phyloP scores from a whole-genome alignment of 2,888 invertebrate species.

The Cistogaster globosa region DNA sequence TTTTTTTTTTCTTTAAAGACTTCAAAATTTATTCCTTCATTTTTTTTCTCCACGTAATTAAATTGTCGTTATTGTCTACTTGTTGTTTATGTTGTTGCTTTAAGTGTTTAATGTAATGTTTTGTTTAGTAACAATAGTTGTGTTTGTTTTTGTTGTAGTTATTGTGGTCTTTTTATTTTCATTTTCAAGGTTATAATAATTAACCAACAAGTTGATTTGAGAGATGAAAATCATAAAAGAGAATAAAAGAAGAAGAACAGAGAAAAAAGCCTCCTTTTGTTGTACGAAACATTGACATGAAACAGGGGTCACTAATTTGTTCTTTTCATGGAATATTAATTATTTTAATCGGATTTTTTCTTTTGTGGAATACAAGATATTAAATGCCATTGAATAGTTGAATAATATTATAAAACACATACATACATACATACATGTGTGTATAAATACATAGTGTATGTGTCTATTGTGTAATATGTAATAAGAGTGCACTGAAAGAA shows the following conservation, averaged over 20 bases:
- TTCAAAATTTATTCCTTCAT: conserved; percentile 25
- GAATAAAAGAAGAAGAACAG: background rate
- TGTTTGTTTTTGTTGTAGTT: conserved; percentile 10
- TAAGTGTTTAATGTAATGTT: conserved; percentile 12
- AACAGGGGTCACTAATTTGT: background rate
- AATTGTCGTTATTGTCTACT: conserved; percentile 14
- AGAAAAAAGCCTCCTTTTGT: background rate
- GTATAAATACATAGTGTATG: too few relatives aligned
- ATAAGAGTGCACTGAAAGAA: too few relatives aligned
- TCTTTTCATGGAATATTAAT: background rate
- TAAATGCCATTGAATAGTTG: background rate
- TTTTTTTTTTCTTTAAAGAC: background rate
- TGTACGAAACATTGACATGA: background rate
- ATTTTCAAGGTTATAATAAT: conserved; percentile 65
- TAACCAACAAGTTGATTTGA: conserved; percentile 24
- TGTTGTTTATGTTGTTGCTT: conserved; percentile 6
- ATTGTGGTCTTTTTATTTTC: conserved; percentile 33
- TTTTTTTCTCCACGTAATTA: conserved; percentile 24
- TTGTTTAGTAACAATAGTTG: background rate
- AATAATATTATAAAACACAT: too few relatives aligned
- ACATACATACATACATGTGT: too few relatives aligned
- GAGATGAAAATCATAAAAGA: background rate
- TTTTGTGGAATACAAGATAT: background rate
- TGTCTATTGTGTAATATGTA: too few relatives aligned
- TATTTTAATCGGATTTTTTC: conserved; percentile 4